These are phyloP conservation scores for Sandelia bainsii DNA, from an alignment of 2,797 vertebrate genomes.

Conservation along the genomic window DNA sequence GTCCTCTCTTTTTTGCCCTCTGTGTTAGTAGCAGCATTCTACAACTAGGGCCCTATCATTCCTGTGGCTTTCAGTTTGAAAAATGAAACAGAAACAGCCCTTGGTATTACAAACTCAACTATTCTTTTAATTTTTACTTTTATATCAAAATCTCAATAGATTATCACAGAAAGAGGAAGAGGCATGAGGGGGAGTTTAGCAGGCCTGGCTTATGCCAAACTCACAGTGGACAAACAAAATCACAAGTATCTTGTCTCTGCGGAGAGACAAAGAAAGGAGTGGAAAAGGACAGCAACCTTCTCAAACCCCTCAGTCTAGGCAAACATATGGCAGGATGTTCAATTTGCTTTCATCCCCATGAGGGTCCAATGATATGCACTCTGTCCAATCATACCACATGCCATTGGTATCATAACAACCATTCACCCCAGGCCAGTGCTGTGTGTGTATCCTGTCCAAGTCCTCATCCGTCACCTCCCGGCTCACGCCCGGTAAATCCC, in stretches of 20 bases:
- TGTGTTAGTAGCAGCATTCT: conserved; percentile 74
- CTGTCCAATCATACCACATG: conserved; percentile 99
- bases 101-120: conserved; percentile 79
- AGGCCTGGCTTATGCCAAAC: conserved; percentile 73
- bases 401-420: conserved; percentile 97
- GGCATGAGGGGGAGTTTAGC: conserved; percentile 69
- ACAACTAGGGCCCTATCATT: conserved; percentile 74
- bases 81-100: conserved; percentile 82
- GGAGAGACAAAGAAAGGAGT: conserved; percentile 62
- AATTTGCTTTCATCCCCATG: conserved; percentile 95
- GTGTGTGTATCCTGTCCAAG: conserved; percentile 89
- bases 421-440: conserved; percentile 94
- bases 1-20: conserved; percentile 36
- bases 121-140: conserved; percentile 70
- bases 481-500: conserved; percentile 89
- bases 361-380: conserved; percentile 97
- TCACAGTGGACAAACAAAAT: conserved; percentile 87
- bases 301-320: conserved; percentile 94
- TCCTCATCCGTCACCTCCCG: conserved; percentile 90
- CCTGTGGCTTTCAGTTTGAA: conserved; percentile 77
- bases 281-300: conserved; percentile 80
- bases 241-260: conserved; percentile 69
- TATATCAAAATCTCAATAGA: conserved; percentile 71
- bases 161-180: conserved; percentile 73
- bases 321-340: conserved; percentile 99